A percentile compares a stretch with the other conserved stretches of the same genome.
Conservation (phyloP, 2,113 vertebrate genomes). For the Cebus imitator region DNA sequence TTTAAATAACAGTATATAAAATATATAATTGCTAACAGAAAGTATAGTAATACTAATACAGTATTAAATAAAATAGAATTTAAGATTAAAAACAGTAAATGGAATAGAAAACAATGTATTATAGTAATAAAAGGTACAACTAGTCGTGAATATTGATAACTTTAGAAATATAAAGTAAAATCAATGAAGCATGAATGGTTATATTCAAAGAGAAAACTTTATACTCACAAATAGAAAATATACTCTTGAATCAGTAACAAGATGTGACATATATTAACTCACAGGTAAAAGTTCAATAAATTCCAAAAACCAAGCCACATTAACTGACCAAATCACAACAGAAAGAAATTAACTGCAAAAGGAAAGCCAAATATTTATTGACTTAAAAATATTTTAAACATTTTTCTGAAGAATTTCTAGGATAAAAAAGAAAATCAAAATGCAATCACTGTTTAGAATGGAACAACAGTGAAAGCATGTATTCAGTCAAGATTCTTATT, state of each 20-base stretch:
- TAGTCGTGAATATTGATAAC: background rate
- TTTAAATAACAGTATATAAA: background rate
- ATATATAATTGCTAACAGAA: background rate
- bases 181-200: background rate
- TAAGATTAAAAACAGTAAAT: background rate
- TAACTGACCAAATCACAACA: background rate
- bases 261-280: background rate
- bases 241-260: background rate
- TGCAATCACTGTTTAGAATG: background rate
- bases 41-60: background rate
- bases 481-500: background rate
- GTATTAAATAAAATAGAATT: background rate
- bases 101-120: background rate
- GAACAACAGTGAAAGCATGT: background rate
- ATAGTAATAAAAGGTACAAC: background rate
- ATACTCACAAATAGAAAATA: constrained; percentile 5
- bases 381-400: background rate
- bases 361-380: background rate
- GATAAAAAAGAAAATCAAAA: background rate
- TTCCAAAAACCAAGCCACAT: background rate
- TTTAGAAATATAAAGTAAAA: constrained; percentile 16
- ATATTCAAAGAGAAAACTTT: background rate
- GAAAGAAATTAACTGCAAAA: background rate
- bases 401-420: background rate
- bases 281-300: constrained; percentile 11